Conservation (phyloP, 2,888 invertebrate species). For the Stenchaetothrips biformis region DNA sequence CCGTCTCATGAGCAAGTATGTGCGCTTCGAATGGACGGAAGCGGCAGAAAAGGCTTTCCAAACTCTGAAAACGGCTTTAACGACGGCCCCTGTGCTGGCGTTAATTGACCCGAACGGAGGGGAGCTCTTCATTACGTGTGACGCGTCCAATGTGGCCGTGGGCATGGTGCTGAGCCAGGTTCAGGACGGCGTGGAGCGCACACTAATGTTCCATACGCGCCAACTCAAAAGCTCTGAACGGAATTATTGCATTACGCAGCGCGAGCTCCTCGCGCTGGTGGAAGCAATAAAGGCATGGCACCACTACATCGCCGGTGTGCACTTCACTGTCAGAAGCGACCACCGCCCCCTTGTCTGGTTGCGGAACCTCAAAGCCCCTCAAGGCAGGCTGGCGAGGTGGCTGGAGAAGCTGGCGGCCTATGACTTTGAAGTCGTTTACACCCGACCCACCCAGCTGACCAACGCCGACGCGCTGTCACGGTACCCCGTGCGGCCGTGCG, state of each 20-base stretch:
- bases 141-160: not conserved
- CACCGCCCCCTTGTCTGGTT: not conserved
- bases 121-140: not conserved
- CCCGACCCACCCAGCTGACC: not conserved
- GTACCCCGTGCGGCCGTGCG: not conserved
- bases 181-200: not conserved
- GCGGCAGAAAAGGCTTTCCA: not conserved
- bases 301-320: not conserved
- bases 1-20: not conserved
- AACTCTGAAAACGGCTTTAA: not conserved
- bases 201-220: not conserved
- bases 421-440: constrained; percentile 4
- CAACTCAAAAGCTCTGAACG: not conserved
- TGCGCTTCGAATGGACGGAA: not conserved
- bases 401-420: not conserved
- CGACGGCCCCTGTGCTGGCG: not conserved
- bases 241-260: not conserved
- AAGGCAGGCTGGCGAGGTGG: not conserved
- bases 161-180: not conserved
- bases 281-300: not conserved
- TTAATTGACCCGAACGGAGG: not conserved
- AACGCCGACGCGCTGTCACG: not conserved
- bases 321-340: not conserved
- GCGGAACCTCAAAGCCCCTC: not conserved
- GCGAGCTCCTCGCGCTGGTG: not conserved